Base-by-base conservation (phyloP, 2,888 invertebrate genomes). In the Stenodera caucasica region DNA sequence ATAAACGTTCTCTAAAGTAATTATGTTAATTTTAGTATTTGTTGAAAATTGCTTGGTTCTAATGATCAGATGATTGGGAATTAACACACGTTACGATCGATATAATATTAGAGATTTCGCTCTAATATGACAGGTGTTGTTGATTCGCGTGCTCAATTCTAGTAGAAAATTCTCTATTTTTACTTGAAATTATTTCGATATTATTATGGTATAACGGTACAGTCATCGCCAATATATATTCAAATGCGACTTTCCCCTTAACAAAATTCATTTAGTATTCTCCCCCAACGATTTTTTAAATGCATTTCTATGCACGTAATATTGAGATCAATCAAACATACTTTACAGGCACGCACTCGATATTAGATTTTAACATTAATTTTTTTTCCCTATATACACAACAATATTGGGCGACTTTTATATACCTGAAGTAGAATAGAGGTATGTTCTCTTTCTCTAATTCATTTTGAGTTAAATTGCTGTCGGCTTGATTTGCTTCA, bases 171-270 rank as follows among this genome's bases (percentile, higher is more conserved):
- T 26, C 5, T 26, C 26, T 26, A 26, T 26, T 26, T n/a, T n/a
- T n/a, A n/a, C n/a, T n/a, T n/a, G n/a, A n/a, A 26, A 26, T 4
- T 26, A 26, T 26, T 26, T 26, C n/a, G 26, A 26, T 5, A 26
- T 26, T 26, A 26, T 5, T 26, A 26, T 9, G 15, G 14, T 1
- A 37, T 71, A 72, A 71, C 67, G 68, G 70, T 58, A 72, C 68
- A 75, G 76, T 78, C 76, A 77, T 75, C 74, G 70, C 72, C 75
- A 77, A 78, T 78, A 77, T 78, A 78, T 77, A 78, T 78, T 78
- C 75, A 78, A 78, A 78, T 78, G 72, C 58, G 67, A 63, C 63
- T 63, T 57, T 58, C 64, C 65, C 70, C 67, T 65, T 62, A 18
- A 40, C 40, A 21, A 40, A 9, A 18, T 18, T 11, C 40, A 40